Percentiles rank a stretch among this genome's conserved stretches.
Conservation (phyloP, 2,113 vertebrate species). For the Corythaixoides concolor region DNA sequence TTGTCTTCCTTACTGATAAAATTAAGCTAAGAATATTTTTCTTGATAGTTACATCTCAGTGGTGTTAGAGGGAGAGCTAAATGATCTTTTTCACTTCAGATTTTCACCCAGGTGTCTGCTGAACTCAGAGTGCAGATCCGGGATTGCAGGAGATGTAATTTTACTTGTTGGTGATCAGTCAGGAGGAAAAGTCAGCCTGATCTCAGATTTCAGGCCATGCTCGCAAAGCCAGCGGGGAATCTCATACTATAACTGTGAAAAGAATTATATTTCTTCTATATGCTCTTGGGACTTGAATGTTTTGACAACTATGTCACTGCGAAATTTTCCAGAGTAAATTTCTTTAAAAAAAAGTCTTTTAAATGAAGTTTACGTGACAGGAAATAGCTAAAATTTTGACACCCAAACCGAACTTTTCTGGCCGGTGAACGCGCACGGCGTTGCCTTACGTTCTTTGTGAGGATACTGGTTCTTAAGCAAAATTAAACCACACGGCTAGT, state of each 20-base stretch:
- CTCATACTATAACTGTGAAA: neutral
- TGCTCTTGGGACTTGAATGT: neutral
- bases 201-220: neutral
- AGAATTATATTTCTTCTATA: neutral
- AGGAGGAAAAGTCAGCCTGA: neutral
- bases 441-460: neutral
- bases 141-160: neutral
- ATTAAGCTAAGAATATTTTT: neutral
- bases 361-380: neutral
- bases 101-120: neutral
- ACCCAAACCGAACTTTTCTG: neutral
- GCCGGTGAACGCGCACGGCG: neutral
- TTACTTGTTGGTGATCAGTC: neutral
- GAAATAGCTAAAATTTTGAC: neutral
- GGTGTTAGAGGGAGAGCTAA: neutral
- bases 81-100: neutral
- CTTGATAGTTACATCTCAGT: neutral
- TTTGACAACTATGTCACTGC: neutral
- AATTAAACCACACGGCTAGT: neutral
- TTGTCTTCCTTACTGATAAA: neutral
- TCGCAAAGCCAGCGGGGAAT: neutral
- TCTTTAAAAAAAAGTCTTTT: neutral
- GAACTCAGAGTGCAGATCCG: neutral
- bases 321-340: neutral
- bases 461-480: neutral